Base-by-base conservation (phyloP, 2,113 vertebrate species). In the Formicarius rufipectus region DNA sequence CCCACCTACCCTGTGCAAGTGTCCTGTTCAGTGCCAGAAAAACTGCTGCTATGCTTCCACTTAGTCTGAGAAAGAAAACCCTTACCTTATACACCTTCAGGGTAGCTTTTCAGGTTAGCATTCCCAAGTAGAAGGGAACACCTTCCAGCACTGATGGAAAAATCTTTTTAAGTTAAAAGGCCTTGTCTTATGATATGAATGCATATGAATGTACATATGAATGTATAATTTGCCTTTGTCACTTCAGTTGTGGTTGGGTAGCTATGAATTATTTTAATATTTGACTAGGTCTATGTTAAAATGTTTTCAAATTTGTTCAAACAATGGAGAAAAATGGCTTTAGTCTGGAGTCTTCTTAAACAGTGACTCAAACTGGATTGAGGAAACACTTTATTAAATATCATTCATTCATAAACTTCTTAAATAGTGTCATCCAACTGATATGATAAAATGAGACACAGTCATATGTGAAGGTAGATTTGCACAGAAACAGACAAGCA, bases 1-100 rank as follows among this genome's bases (percentile, higher is more conserved):
- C 16, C 15, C 16, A 60, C 6, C 16, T 7, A 20, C 44, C 31
- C n/a, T 1, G 0, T 42, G 9, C 20, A n/a, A 45, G 5, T 9
- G 7, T 59, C 52, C 25, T 37, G 5, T 37, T 76, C 28, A n/a
- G 25, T 20, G 31, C 27, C 39, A 66, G 27, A 16, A 87, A 74
- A 8, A 23, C 18, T 69, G 21, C 6, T 58, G 13, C 16, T 67
- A 10, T 71, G 66, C 9, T 78, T 68, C 27, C 39, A 31, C 28
- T 19, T 9, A 66, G 12, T 22, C 28, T 50, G 31, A 76, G 52
- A 71, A 62, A 63, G 35, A 11, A 93, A 72, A 4, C 3, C 18
- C 5, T 83, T 74, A 27, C 11, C 7, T n/a, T 28, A 14, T 5
- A 9, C 22, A 45, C 10, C 12, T 76, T 56, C 47, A 60, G 20